These are phyloP conservation scores for Adelognathus sp. DNA, from an alignment of 2,888 invertebrate genomes.

Conservation along the genomic window DNA sequence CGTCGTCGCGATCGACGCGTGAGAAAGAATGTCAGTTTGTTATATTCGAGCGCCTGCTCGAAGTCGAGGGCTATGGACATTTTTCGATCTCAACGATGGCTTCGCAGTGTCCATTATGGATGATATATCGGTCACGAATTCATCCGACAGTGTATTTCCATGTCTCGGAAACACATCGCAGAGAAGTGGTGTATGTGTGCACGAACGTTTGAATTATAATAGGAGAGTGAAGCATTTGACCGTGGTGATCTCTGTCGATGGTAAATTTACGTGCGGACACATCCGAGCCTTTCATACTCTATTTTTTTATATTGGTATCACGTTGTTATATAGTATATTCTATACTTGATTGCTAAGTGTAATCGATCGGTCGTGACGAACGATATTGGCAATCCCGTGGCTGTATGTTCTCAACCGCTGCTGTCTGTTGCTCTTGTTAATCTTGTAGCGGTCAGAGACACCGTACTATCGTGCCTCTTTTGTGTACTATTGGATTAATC, in stretches of 20 bases:
- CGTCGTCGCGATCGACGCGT: constrained; percentile 33
- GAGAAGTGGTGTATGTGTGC: neutral
- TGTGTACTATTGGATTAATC: constrained; percentile 34
- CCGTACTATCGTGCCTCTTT: constrained; percentile 37
- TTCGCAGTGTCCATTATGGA: neutral
- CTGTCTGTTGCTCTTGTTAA: constrained; percentile 43
- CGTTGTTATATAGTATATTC: constrained; percentile 6
- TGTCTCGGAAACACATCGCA: neutral
- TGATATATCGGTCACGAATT: constrained; percentile 28
- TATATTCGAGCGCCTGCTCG: neutral
- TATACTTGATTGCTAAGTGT: constrained; percentile 35
- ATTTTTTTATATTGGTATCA: neutral
- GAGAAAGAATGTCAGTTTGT: constrained; percentile 32
- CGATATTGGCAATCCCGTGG: constrained; percentile 45
- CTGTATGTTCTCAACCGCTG: neutral
- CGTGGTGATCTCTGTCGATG: neutral
- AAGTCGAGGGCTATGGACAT: neutral
- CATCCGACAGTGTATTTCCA: neutral
- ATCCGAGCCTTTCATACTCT: constrained; percentile 7
- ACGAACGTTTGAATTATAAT: neutral
- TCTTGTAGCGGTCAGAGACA: constrained; percentile 45
- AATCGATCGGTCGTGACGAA: constrained; percentile 58
- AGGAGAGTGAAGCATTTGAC: neutral
- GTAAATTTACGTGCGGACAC: constrained; percentile 25
- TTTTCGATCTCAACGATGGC: neutral